Conservation (phyloP, 2,888 invertebrate species). For the Polyploca ridens region DNA sequence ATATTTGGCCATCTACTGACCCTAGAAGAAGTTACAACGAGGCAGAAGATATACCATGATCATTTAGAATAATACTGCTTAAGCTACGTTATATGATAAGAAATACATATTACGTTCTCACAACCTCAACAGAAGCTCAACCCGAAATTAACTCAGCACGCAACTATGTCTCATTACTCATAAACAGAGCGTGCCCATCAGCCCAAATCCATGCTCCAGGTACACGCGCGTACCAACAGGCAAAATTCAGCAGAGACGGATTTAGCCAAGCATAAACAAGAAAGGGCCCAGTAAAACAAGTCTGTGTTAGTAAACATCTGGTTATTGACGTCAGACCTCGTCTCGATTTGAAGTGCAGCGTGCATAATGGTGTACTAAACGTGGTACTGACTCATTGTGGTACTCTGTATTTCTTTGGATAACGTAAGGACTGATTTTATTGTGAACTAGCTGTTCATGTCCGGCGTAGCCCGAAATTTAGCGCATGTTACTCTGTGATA, state of each 20-base stretch:
- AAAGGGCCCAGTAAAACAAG: conserved; percentile 16
- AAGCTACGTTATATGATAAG: too few species aligned
- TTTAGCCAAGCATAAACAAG: conserved; percentile 19
- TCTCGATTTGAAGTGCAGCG: conserved; percentile 17
- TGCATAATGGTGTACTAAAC: conserved; percentile 17
- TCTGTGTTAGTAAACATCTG: conserved; percentile 18
- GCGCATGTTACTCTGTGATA: too few species aligned
- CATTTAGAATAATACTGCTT: too few species aligned
- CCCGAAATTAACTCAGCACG: too few species aligned
- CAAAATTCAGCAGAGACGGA: not conserved
- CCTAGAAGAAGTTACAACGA: too few species aligned
- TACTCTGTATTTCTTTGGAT: not conserved
- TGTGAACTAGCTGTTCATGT: too few species aligned
- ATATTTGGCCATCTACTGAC: too few species aligned
- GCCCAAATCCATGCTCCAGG: not conserved
- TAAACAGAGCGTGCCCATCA: not conserved
- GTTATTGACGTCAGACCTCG: conserved; percentile 21
- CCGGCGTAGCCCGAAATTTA: too few species aligned
- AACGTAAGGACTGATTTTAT: not conserved
- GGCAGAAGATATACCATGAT: too few species aligned
- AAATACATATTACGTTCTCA: too few species aligned
- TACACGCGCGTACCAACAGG: not conserved
- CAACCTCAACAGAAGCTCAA: not conserved
- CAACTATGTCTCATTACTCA: not conserved
- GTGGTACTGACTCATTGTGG: conserved; percentile 11